Conservation (phyloP, 1,140 invertebrate genomes). For the Melipona quadrifasciata region DNA sequence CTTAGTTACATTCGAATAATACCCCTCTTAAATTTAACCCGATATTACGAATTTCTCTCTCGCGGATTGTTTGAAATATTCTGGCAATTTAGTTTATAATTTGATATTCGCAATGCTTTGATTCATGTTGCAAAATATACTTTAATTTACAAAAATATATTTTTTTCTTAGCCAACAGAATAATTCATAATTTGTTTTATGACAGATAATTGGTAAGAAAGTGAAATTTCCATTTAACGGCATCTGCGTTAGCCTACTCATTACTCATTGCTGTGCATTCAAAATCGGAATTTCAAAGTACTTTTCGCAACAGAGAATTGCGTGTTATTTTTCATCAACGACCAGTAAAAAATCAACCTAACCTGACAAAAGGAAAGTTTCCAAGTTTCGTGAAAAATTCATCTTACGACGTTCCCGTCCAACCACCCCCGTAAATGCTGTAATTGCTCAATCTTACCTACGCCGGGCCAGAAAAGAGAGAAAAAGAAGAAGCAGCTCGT, state of each 20-base stretch:
- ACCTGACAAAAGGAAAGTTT: background rate
- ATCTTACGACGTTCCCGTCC: background rate
- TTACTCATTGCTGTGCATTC: background rate
- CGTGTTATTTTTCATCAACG: background rate
- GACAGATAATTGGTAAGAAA: too few species aligned
- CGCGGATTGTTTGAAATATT: background rate
- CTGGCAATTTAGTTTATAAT: too few species aligned
- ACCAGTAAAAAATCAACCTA: background rate
- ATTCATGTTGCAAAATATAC: too few species aligned
- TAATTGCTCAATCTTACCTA: conserved; percentile 33
- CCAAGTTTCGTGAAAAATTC: background rate
- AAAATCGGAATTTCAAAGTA: background rate
- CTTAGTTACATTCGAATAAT: conserved; percentile 2
- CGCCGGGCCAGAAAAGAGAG: background rate
- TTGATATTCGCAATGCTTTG: too few species aligned
- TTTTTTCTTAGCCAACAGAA: too few species aligned
- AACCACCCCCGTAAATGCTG: background rate
- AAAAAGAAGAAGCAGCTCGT: conserved; percentile 15
- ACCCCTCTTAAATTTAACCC: background rate
- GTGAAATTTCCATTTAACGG: background rate
- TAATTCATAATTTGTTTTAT: too few species aligned
- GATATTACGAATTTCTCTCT: background rate
- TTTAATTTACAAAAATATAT: too few species aligned
- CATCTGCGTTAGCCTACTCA: background rate
- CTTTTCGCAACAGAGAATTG: background rate